Percentiles rank a stretch among this genome's conserved stretches.
Conservation (phyloP, 2,113 vertebrate genomes). For the Gnathonemus echidnorhynchus region DNA sequence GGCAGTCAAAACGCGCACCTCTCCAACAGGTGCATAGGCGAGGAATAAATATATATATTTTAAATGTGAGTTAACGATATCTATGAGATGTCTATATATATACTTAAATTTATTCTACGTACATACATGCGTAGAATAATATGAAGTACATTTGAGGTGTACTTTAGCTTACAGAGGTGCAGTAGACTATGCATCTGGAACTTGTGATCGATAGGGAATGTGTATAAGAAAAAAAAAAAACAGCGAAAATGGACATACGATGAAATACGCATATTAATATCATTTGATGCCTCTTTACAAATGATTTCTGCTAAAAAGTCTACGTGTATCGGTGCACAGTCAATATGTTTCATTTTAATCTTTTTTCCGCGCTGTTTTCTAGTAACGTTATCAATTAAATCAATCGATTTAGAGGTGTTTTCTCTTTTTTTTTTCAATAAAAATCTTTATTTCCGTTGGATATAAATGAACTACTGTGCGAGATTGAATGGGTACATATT, state of each 20-base stretch:
- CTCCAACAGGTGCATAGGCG: slow-evolving; percentile 38
- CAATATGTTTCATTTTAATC: not conserved
- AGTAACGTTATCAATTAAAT: not conserved
- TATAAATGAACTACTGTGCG: not conserved
- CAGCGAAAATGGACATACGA: not conserved
- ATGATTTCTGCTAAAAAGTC: not conserved
- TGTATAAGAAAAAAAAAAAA: not conserved
- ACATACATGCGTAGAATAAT: not conserved
- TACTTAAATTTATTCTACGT: not conserved
- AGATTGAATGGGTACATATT: not conserved
- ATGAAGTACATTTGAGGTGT: not conserved
- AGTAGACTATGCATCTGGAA: not conserved
- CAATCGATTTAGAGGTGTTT: not conserved
- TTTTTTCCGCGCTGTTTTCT: not conserved
- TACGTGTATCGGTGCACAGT: not conserved
- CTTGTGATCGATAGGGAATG: not conserved
- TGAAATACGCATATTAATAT: not conserved
- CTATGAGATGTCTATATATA: not conserved
- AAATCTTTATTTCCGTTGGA: not conserved
- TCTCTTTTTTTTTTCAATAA: not conserved
- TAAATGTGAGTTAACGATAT: not conserved
- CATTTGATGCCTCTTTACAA: not conserved
- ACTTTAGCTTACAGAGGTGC: not conserved
- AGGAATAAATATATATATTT: not conserved
- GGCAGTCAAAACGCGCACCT: slow-evolving; percentile 24